These are phyloP conservation scores for Drosophila borborema DNA, from an alignment of 2,888 invertebrate genomes.

Conservation along the genomic window DNA sequence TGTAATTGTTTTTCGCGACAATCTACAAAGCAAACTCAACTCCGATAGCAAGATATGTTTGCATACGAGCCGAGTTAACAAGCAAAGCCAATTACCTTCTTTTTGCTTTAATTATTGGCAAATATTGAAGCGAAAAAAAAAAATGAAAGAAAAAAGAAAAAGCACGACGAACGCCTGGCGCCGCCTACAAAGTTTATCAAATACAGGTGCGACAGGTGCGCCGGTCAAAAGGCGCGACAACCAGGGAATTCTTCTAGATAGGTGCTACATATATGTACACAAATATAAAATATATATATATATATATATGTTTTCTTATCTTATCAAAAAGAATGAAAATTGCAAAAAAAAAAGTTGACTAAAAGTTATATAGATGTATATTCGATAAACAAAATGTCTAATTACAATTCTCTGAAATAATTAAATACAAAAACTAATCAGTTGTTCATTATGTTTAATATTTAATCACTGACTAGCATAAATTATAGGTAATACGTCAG, in stretches of 20 bases:
- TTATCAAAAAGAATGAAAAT: slow-evolving; percentile 58
- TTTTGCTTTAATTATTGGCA: slow-evolving; percentile 69
- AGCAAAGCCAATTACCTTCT: slow-evolving; percentile 68
- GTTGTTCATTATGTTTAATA: not conserved
- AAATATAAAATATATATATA: not conserved
- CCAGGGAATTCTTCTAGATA: slow-evolving; percentile 4
- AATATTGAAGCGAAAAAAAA: slow-evolving; percentile 52
- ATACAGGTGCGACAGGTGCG: slow-evolving; percentile 35
- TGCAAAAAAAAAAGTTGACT: not conserved
- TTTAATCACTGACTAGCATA: not conserved
- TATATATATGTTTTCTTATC: slow-evolving; percentile 47
- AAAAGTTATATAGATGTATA: slow-evolving; percentile 6
- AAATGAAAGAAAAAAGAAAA: slow-evolving; percentile 1
- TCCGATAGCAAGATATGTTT: slow-evolving; percentile 31
- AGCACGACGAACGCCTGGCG: slow-evolving; percentile 18
- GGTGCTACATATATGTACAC: not conserved
- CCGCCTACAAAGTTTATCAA: slow-evolving; percentile 2
- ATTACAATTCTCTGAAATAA: slow-evolving; percentile 4
- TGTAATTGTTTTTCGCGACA: slow-evolving; percentile 40
- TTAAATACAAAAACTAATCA: not conserved
- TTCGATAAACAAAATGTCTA: not conserved
- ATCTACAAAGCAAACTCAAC: slow-evolving; percentile 54
- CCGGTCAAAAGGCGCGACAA: slow-evolving; percentile 36
- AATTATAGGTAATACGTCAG: not conserved
- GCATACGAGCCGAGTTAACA: slow-evolving; percentile 44